Evolutionary conservation across 37 sponge, comb jelly and placozoan genomes (phyloP).

Genomic region (Mnemiopsis leidyi): DNA sequence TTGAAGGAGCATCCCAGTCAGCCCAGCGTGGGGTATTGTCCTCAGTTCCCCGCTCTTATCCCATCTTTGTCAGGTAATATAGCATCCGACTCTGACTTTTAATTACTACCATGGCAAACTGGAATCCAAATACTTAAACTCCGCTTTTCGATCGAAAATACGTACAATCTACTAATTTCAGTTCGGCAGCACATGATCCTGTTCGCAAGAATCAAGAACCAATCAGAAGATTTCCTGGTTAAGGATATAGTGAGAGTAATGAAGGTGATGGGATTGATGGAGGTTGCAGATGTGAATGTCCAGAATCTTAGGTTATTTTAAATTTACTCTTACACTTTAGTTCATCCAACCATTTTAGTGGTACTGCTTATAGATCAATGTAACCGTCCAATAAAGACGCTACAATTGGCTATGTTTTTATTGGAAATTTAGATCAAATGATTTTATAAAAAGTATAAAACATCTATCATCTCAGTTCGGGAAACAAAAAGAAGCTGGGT

Average conservation of each 20-base stretch:
- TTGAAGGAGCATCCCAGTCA: neutral
- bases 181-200: neutral
- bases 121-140: no score
- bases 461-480: neutral
- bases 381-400: no score
- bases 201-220: neutral
- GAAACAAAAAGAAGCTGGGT: conserved; percentile 22
- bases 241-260: neutral
- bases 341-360: no score
- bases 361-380: no score
- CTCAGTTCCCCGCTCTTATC: conserved; percentile 33
- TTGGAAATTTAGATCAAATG: no score
- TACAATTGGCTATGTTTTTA: no score
- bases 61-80: neutral
- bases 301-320: neutral
- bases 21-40: conserved; percentile 14
- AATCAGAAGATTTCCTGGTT: neutral
- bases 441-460: neutral
- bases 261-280: neutral
- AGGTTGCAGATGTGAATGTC: neutral
- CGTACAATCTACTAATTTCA: neutral
- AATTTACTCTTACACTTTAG: neutral
- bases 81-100: no score
- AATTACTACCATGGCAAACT: no score
- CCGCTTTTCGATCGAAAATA: no score